phyloP scores from a whole-genome alignment of 1,140 invertebrate genomes.

The Drosophila subobscura region DNA sequence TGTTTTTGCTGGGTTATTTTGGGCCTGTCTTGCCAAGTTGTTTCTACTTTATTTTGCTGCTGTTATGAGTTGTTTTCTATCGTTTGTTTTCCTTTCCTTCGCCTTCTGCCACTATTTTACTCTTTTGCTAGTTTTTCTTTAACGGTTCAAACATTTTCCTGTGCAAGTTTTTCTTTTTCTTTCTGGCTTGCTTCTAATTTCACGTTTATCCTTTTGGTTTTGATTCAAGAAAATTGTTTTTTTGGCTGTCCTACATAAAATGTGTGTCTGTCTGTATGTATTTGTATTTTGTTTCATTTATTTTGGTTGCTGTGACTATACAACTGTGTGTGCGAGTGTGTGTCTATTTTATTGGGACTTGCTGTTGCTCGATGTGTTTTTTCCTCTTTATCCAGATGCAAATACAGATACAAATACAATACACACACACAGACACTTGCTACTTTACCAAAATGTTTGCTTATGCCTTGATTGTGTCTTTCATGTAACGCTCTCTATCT shows the following conservation, averaged over 20 bases:
- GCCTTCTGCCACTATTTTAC: slow-evolving; percentile 22
- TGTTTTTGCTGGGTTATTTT: slow-evolving; percentile 31
- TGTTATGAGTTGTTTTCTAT: slow-evolving; percentile 30
- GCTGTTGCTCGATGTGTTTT: slow-evolving; percentile 43
- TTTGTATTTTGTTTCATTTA: not conserved
- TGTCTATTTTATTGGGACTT: slow-evolving; percentile 32
- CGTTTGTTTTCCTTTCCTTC: slow-evolving; percentile 15
- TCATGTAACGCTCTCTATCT: slow-evolving; percentile 20
- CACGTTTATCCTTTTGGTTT: slow-evolving; percentile 48
- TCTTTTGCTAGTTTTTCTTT: slow-evolving; percentile 40
- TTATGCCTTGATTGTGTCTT: slow-evolving; percentile 74
- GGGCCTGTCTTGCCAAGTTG: slow-evolving; percentile 20
- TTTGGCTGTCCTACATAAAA: slow-evolving; percentile 52
- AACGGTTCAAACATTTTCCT: slow-evolving; percentile 24
- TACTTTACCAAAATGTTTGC: slow-evolving; percentile 74
- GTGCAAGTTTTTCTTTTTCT: slow-evolving; percentile 36
- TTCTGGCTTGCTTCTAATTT: slow-evolving; percentile 22
- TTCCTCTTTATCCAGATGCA: slow-evolving; percentile 38
- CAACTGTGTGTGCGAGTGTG: slow-evolving; percentile 27
- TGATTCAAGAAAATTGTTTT: slow-evolving; percentile 61
- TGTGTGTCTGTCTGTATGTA: slow-evolving; percentile 24
- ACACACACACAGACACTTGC: slow-evolving; percentile 44
- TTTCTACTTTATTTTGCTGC: slow-evolving; percentile 9
- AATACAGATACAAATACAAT: slow-evolving; percentile 22
- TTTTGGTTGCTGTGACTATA: no score